Evolutionary conservation across 2,888 invertebrate genomes (phyloP).

Genomic region (Phrixothrix hirtus): DNA sequence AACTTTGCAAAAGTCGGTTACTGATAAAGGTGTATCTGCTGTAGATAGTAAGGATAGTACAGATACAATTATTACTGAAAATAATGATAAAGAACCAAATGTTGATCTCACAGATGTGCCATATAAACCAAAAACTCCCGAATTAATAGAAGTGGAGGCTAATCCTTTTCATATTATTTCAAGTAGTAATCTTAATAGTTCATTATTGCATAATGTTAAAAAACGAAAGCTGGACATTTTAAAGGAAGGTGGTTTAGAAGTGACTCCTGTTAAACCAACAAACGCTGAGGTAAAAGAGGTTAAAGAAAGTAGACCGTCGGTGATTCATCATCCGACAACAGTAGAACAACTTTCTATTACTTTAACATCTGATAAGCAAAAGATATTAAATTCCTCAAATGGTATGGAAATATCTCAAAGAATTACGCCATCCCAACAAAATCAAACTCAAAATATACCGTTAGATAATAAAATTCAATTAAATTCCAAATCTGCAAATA

Average conservation of each 20-base stretch:
- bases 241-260: constrained; percentile 74
- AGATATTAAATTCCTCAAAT: constrained; percentile 5
- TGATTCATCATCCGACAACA: constrained; percentile 44
- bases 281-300: constrained; percentile 11
- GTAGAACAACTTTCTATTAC: constrained; percentile 35
- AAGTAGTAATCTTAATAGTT: constrained; percentile 34
- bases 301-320: constrained; percentile 48
- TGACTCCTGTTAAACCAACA: constrained; percentile 58
- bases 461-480: constrained; percentile 7
- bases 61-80: constrained; percentile 29
- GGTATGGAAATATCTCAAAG: constrained; percentile 15
- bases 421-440: constrained; percentile 4
- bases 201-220: constrained; percentile 61
- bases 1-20: constrained; percentile 2
- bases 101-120: constrained; percentile 58
- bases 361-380: constrained; percentile 27
- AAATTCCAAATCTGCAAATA: constrained; percentile 5
- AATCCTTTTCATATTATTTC: constrained; percentile 37
- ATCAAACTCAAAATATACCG: constrained; percentile 9
- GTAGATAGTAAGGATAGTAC: constrained; percentile 59
- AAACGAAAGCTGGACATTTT: constrained; percentile 74
- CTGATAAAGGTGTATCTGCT: constrained; percentile 8
- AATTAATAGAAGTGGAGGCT: constrained; percentile 57
- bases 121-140: constrained; percentile 64
- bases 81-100: constrained; percentile 23